Conservation (phyloP, 2,888 invertebrate species). For the Blomia tropicalis region DNA sequence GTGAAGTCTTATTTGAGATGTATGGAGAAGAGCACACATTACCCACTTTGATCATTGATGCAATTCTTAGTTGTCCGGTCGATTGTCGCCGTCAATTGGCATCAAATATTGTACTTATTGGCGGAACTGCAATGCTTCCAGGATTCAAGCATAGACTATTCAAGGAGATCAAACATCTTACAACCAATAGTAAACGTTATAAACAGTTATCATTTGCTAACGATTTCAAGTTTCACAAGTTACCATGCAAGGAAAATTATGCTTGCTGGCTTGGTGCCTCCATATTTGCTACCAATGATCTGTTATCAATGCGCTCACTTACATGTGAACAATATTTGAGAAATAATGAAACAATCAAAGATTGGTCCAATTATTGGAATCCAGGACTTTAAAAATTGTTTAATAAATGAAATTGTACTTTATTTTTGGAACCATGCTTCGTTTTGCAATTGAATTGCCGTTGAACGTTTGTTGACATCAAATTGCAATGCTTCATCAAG, state of each 20-base stretch:
- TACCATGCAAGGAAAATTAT: conserved; percentile 64
- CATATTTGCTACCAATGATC: conserved; percentile 58
- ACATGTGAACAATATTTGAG: conserved; percentile 45
- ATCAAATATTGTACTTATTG: conserved; percentile 66
- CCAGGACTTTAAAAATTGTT: conserved; percentile 1
- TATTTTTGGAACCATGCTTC: conserved; percentile 6
- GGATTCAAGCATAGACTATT: conserved; percentile 66
- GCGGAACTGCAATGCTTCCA: conserved; percentile 65
- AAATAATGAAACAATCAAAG: conserved; percentile 11
- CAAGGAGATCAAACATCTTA: conserved; percentile 53
- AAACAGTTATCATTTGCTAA: conserved; percentile 45
- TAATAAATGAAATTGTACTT: background rate
- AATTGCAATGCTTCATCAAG: background rate
- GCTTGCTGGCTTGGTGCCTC: conserved; percentile 72
- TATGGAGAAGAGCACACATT: conserved; percentile 66
- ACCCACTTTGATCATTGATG: conserved; percentile 65
- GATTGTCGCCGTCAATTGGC: conserved; percentile 62
- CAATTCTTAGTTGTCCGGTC: conserved; percentile 60
- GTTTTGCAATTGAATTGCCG: background rate
- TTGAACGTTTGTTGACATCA: conserved; percentile 1
- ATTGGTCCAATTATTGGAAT: conserved; percentile 24
- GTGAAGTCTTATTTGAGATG: conserved; percentile 66
- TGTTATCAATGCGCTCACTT: conserved; percentile 51
- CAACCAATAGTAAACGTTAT: conserved; percentile 47
- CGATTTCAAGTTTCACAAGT: conserved; percentile 59